These are phyloP conservation scores for Trichogramma pretiosum DNA, from an alignment of 1,140 invertebrate genomes.

Conservation along the genomic window DNA sequence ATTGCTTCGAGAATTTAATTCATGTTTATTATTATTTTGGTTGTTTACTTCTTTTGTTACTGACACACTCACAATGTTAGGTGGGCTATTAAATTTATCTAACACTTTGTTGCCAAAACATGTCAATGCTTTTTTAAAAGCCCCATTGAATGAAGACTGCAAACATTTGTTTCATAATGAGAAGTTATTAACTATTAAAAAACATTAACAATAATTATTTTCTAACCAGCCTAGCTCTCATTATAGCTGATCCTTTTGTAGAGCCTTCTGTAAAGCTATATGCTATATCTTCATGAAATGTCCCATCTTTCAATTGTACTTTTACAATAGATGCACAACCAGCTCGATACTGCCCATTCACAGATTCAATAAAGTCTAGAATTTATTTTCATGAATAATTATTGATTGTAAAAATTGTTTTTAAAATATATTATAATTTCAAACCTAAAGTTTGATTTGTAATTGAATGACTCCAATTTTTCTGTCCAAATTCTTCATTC, in stretches of 20 bases:
- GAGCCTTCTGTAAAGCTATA: constrained; percentile 24
- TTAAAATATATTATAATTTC: constrained; percentile 5
- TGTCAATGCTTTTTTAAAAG: constrained; percentile 19
- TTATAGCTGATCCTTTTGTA: constrained; percentile 26
- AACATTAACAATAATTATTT: background rate
- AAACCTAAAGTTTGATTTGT: constrained; percentile 30
- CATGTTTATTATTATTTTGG: too few species aligned
- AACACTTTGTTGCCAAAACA: constrained; percentile 19
- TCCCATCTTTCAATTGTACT: constrained; percentile 27
- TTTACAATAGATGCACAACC: constrained; percentile 25
- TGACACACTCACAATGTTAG: too few species aligned
- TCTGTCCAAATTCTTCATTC: constrained; percentile 26
- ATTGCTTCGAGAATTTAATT: too few species aligned
- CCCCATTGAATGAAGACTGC: constrained; percentile 20
- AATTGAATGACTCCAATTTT: constrained; percentile 30
- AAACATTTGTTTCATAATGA: constrained; percentile 6
- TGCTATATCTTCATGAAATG: constrained; percentile 30
- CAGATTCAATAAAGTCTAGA: constrained; percentile 25
- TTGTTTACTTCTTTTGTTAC: too few species aligned
- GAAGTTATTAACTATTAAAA: background rate
- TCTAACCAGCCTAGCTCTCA: constrained; percentile 25
- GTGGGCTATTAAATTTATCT: constrained; percentile 2
- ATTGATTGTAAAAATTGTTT: constrained; percentile 5
- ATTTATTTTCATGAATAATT: constrained; percentile 6
- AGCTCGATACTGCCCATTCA: constrained; percentile 22